A percentile compares a stretch with the other conserved stretches of the same genome.
These are phyloP conservation scores for Synchiropus splendidus DNA, from an alignment of 2,113 vertebrate genomes.

Conservation along the genomic window DNA sequence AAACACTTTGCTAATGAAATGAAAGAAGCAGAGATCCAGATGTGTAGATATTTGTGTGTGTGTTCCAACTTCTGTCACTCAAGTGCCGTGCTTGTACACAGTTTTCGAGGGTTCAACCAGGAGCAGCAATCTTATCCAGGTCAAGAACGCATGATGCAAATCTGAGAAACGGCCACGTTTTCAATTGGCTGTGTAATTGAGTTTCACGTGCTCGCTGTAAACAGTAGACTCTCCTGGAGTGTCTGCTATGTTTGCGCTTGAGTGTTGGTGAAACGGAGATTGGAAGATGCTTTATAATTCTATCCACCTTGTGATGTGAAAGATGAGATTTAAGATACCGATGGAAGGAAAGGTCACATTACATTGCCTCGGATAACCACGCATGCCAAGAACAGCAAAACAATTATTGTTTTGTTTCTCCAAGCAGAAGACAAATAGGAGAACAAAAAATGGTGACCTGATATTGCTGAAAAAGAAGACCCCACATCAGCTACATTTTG, in stretches of 20 bases:
- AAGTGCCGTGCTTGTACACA: constrained; percentile 16
- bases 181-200: constrained; percentile 57
- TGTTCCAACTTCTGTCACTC: constrained; percentile 15
- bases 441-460: too few relatives aligned
- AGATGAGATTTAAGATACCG: constrained; percentile 20
- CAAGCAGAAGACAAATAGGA: too few relatives aligned
- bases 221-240: constrained; percentile 21
- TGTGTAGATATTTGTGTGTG: constrained; percentile 23
- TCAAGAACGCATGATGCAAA: constrained; percentile 34
- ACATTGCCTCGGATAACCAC: constrained; percentile 13
- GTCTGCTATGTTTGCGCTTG: constrained; percentile 4
- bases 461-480: too few relatives aligned
- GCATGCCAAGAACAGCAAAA: constrained; percentile 32
- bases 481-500: too few relatives aligned
- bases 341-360: constrained; percentile 30
- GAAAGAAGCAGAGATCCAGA: constrained; percentile 39
- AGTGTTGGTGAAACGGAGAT: not conserved
- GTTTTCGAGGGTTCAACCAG: constrained; percentile 23
- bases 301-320: constrained; percentile 30
- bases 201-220: constrained; percentile 41
- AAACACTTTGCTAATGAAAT: constrained; percentile 46
- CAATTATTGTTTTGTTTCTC: constrained; percentile 16
- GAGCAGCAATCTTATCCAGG: constrained; percentile 27
- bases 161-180: constrained; percentile 29
- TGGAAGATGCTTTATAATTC: constrained; percentile 15